phyloP scores from a whole-genome alignment of 2,113 vertebrate genomes.

The Anolis carolinensis region DNA sequence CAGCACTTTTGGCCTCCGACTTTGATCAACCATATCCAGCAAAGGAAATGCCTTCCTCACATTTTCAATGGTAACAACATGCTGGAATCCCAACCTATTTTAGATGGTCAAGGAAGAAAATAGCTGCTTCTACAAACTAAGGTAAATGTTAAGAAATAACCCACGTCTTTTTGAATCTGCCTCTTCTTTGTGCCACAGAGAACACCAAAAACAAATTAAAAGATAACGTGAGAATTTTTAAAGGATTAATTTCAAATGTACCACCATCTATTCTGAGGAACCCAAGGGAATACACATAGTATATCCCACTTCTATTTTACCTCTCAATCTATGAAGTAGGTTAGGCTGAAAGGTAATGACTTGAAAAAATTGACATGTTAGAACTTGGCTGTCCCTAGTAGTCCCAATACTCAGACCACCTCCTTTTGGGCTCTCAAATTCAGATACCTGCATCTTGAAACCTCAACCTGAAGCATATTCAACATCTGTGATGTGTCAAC shows the following conservation, averaged over 20 bases:
- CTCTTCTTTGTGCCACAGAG: neutral
- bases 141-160: constrained; percentile 3
- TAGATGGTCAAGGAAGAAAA: constrained; percentile 66
- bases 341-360: neutral
- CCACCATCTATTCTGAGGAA: neutral
- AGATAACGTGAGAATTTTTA: neutral
- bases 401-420: neutral
- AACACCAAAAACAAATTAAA: neutral
- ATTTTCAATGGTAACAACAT: constrained; percentile 88
- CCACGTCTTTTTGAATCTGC: neutral
- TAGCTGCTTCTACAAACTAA: neutral
- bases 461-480: too few species aligned
- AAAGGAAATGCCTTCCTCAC: constrained; percentile 88
- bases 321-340: neutral
- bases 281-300: neutral
- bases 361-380: neutral
- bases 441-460: neutral
- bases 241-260: neutral
- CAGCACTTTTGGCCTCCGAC: constrained; percentile 84
- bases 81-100: constrained; percentile 88
- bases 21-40: constrained; percentile 91
- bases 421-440: neutral
- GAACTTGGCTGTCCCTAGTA: neutral
- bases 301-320: neutral
- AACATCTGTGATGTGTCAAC: neutral